phyloP scores from a whole-genome alignment of 2,113 vertebrate species.

The Sclerurus mexicanus region DNA sequence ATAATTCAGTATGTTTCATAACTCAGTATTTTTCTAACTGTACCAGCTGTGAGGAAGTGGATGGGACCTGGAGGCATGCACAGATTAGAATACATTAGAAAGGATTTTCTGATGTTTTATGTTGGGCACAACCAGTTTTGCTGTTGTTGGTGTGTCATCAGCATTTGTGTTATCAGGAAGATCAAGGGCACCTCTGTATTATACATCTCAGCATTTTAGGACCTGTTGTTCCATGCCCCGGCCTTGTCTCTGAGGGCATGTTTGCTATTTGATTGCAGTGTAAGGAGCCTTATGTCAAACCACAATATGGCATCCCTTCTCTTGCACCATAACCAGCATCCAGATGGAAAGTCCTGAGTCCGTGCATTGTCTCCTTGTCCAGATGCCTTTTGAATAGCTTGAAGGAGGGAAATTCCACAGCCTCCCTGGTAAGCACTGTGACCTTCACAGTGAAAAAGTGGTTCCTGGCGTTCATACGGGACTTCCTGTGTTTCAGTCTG shows the following conservation, averaged over 20 bases:
- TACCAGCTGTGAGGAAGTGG: neutral
- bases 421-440: neutral
- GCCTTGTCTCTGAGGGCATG: neutral
- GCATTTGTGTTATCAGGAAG: neutral
- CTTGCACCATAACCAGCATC: neutral
- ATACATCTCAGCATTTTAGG: neutral
- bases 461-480: neutral
- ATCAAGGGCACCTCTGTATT: neutral
- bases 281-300: neutral
- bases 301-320: neutral
- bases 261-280: neutral
- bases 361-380: neutral
- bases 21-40: neutral
- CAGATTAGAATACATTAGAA: constrained; percentile 4
- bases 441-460: neutral
- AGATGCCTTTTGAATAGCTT: neutral
- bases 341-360: neutral
- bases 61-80: neutral
- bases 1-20: neutral
- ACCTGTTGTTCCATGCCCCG: neutral
- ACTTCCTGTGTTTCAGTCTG: neutral
- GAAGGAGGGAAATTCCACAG: neutral
- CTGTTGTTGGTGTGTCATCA: neutral
- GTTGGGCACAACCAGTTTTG: neutral
- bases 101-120: constrained; percentile 11